Conservation (phyloP, 1,140 invertebrate genomes). For the Argopecten irradians region DNA sequence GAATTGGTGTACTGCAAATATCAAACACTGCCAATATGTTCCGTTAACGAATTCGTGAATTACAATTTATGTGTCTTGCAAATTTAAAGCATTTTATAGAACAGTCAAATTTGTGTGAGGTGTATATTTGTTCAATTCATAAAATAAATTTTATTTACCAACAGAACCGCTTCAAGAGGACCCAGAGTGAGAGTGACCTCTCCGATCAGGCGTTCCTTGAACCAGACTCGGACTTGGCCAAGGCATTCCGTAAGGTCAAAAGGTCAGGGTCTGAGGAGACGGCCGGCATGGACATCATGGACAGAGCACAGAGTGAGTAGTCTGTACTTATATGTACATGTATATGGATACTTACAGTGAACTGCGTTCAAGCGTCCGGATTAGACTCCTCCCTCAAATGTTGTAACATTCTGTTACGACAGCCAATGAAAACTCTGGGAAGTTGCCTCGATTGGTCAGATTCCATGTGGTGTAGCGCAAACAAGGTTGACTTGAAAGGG, state of each 20-base stretch:
- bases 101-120: slow-evolving; percentile 28
- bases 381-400: too few species aligned
- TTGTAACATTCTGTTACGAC: too few species aligned
- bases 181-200: slow-evolving; percentile 45
- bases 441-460: too few species aligned
- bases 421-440: too few species aligned
- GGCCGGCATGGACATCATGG: not conserved
- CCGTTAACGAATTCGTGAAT: slow-evolving; percentile 47
- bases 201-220: not conserved
- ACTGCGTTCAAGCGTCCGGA: too few species aligned
- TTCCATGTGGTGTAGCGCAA: too few species aligned
- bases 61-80: slow-evolving; percentile 53
- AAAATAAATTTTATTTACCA: not conserved
- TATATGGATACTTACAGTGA: too few species aligned
- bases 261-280: not conserved
- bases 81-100: slow-evolving; percentile 55
- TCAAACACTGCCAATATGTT: slow-evolving; percentile 36
- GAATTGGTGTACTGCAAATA: too few species aligned
- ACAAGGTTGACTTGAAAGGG: too few species aligned
- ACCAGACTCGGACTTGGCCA: not conserved
- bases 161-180: slow-evolving; percentile 51
- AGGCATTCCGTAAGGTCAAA: not conserved
- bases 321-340: not conserved
- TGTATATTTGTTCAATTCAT: not conserved
- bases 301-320: not conserved